These are phyloP conservation scores for Larimichthys crocea DNA, from an alignment of 2,113 vertebrate genomes.

Conservation along the genomic window DNA sequence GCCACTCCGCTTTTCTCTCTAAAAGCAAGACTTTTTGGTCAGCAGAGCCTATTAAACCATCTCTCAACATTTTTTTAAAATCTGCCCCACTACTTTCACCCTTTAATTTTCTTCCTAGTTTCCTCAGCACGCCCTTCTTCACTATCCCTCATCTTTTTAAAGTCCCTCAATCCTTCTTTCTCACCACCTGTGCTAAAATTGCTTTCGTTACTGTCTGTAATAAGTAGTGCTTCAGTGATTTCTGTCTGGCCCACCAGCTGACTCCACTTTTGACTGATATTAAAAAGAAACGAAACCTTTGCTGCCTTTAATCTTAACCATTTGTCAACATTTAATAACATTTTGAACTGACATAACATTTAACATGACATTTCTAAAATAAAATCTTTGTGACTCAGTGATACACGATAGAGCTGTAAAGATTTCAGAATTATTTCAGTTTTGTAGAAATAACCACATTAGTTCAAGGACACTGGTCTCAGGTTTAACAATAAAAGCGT, in stretches of 20 bases:
- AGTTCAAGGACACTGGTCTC: constrained; percentile 25
- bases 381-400: neutral
- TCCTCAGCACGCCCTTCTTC: constrained; percentile 43
- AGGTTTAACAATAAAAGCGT: neutral
- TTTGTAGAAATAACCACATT: constrained; percentile 32
- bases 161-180: constrained; percentile 34
- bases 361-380: constrained; percentile 16
- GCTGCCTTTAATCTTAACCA: constrained; percentile 37
- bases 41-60: constrained; percentile 34
- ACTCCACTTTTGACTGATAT: constrained; percentile 68
- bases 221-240: constrained; percentile 73
- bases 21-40: constrained; percentile 41
- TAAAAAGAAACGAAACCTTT: constrained; percentile 68
- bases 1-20: constrained; percentile 17
- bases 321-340: constrained; percentile 66
- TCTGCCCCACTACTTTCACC: neutral
- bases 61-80: constrained; percentile 42
- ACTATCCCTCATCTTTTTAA: constrained; percentile 40
- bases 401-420: constrained; percentile 22
- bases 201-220: constrained; percentile 56
- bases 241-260: constrained; percentile 65
- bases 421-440: constrained; percentile 32
- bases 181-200: constrained; percentile 46
- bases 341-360: constrained; percentile 34
- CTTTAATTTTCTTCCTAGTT: constrained; percentile 44